Conservation (phyloP, 1,140 invertebrate species). For the Cyphomyrmex costatus region DNA sequence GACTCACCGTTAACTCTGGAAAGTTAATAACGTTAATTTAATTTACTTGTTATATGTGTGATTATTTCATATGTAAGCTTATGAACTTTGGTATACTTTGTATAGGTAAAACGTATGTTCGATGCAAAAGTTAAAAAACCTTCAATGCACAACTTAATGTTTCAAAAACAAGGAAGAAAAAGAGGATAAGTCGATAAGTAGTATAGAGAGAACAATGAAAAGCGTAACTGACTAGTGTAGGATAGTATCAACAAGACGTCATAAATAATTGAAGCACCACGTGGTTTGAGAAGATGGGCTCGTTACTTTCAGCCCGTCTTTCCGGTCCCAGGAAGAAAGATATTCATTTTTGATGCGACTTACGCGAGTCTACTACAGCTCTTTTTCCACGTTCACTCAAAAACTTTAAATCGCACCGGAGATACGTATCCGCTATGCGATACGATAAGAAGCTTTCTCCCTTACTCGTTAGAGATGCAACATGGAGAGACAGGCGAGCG, state of each 20-base stretch:
- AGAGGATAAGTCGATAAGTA: slow-evolving; percentile 40
- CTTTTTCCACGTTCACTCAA: not conserved
- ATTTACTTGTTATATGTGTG: not conserved
- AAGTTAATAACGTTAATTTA: not conserved
- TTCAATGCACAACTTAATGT: not conserved
- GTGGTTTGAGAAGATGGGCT: slow-evolving; percentile 29
- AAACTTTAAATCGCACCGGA: slow-evolving; percentile 51
- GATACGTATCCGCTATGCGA: slow-evolving; percentile 39
- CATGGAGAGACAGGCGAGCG: slow-evolving; percentile 2
- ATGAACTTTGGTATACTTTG: not conserved
- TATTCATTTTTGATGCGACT: slow-evolving; percentile 59
- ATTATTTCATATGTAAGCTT: slow-evolving; percentile 5
- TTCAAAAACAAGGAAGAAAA: slow-evolving; percentile 4
- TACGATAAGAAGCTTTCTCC: slow-evolving; percentile 34
- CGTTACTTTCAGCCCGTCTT: slow-evolving; percentile 47
- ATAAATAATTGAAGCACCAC: slow-evolving; percentile 55
- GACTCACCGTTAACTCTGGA: too few relatives aligned
- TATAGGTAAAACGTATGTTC: not conserved
- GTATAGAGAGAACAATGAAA: slow-evolving; percentile 42
- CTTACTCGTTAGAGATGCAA: slow-evolving; percentile 32
- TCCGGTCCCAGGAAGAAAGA: slow-evolving; percentile 14
- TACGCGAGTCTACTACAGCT: slow-evolving; percentile 38
- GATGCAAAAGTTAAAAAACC: not conserved
- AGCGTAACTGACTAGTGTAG: slow-evolving; percentile 47
- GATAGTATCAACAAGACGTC: slow-evolving; percentile 42